These are phyloP conservation scores for Drepanosiphum platanoidis DNA, from an alignment of 2,888 invertebrate species.

Conservation along the genomic window DNA sequence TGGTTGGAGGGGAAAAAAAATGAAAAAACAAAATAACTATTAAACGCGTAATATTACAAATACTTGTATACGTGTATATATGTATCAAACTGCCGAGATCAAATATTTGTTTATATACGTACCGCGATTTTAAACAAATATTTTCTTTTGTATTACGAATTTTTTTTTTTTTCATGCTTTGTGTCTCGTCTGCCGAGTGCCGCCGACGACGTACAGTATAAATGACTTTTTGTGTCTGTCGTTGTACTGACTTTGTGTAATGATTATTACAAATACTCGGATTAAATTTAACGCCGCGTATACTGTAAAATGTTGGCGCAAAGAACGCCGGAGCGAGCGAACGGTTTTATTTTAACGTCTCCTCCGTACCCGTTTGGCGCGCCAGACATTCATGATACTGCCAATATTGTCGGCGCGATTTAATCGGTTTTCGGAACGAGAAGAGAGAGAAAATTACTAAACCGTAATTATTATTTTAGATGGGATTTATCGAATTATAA, in stretches of 20 bases:
- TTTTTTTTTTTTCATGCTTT: background rate
- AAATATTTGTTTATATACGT: conserved; percentile 17
- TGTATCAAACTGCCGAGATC: background rate
- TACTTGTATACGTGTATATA: background rate
- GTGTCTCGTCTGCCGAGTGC: too few relatives aligned
- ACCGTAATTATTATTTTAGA: background rate
- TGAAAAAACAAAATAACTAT: conserved; percentile 18
- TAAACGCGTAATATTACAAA: background rate
- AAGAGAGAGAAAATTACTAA: background rate
- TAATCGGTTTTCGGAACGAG: background rate
- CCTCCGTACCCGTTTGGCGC: background rate
- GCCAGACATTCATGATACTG: background rate
- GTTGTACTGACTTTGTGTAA: background rate
- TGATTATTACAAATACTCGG: background rate
- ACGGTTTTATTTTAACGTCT: background rate
- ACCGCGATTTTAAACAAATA: background rate
- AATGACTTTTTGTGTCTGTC: background rate
- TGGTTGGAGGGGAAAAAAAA: background rate
- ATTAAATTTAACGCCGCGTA: background rate
- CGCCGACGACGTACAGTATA: too few relatives aligned
- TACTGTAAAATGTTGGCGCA: too few relatives aligned
- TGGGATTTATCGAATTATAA: background rate
- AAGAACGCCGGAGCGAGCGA: too few relatives aligned
- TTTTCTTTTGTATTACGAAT: background rate
- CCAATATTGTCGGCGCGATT: background rate